These are phyloP conservation scores for Hippoglossus hippoglossus DNA, from an alignment of 2,797 vertebrate species.

Conservation along the genomic window DNA sequence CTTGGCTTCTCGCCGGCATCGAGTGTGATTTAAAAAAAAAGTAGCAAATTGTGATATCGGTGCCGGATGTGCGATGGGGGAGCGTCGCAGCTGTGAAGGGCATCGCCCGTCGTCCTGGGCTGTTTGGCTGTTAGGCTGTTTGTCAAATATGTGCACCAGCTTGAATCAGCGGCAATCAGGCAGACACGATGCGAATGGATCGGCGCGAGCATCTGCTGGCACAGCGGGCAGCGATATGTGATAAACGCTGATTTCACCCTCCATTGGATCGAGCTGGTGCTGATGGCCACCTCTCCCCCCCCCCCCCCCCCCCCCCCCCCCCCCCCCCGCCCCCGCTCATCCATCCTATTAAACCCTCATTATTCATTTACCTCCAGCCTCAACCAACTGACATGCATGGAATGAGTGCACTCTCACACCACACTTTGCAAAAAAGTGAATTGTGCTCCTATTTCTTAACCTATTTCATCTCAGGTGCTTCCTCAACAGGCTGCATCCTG, in stretches of 20 bases:
- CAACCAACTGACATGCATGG: slow-evolving; percentile 60
- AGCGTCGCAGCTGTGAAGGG: slow-evolving; percentile 62
- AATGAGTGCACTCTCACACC: slow-evolving; percentile 29
- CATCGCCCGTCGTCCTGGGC: slow-evolving; percentile 35
- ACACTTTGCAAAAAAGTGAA: slow-evolving; percentile 28
- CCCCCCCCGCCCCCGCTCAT: slow-evolving; percentile 61
- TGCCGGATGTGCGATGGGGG: slow-evolving; percentile 27
- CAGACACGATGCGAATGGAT: slow-evolving; percentile 63
- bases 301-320: slow-evolving; percentile 58
- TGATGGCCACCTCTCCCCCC: slow-evolving; percentile 69
- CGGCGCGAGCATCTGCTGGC: slow-evolving; percentile 73
- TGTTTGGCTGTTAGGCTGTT: slow-evolving; percentile 60
- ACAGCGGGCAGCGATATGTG: slow-evolving; percentile 68
- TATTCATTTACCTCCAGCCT: slow-evolving; percentile 78
- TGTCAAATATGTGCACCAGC: slow-evolving; percentile 70
- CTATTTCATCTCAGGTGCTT: slow-evolving; percentile 43
- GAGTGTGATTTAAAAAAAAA: slow-evolving; percentile 2
- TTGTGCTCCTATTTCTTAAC: slow-evolving; percentile 41
- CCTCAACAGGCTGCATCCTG: slow-evolving; percentile 53
- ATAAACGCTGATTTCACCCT: slow-evolving; percentile 82
- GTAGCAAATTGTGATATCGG: slow-evolving; percentile 2
- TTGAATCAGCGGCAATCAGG: slow-evolving; percentile 69
- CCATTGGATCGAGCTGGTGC: slow-evolving; percentile 68
- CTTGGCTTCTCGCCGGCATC: not conserved
- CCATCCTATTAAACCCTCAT: slow-evolving; percentile 78